Conservation (phyloP, 2,888 invertebrate species). For the Ochlodes sylvanus region DNA sequence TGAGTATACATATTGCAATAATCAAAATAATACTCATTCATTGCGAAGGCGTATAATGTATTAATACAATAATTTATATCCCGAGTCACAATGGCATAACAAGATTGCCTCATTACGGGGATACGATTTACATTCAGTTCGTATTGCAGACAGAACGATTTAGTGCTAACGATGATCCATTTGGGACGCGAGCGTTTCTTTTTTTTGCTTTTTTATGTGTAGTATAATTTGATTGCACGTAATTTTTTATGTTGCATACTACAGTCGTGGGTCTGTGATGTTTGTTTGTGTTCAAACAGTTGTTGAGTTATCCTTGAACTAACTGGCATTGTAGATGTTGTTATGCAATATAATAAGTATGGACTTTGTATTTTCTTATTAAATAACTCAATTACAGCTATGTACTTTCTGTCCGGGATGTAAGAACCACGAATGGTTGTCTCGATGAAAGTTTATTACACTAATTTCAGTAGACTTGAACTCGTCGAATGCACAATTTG, state of each 20-base stretch:
- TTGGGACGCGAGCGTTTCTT: constrained; percentile 9
- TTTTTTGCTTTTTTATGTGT: background rate
- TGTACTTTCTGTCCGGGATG: no score
- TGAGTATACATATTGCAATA: background rate
- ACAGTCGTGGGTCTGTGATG: background rate
- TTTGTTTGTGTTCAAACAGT: background rate
- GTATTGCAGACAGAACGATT: constrained; percentile 37
- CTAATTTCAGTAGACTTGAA: no score
- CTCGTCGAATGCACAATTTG: no score
- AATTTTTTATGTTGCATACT: background rate
- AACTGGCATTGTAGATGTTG: no score
- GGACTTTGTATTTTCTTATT: no score
- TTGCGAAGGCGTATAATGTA: constrained; percentile 7
- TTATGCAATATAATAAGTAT: no score
- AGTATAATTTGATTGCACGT: background rate
- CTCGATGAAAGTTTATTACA: no score
- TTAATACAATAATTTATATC: constrained; percentile 25
- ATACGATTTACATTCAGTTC: constrained; percentile 33
- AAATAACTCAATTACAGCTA: no score
- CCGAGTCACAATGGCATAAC: constrained; percentile 28
- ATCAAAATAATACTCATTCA: background rate
- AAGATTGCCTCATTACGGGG: constrained; percentile 30
- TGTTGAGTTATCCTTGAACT: background rate
- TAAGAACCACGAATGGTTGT: no score
- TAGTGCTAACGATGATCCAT: constrained; percentile 34